phyloP scores from a whole-genome alignment of 2,797 vertebrate species.

The Rhynchonycteris naso region DNA sequence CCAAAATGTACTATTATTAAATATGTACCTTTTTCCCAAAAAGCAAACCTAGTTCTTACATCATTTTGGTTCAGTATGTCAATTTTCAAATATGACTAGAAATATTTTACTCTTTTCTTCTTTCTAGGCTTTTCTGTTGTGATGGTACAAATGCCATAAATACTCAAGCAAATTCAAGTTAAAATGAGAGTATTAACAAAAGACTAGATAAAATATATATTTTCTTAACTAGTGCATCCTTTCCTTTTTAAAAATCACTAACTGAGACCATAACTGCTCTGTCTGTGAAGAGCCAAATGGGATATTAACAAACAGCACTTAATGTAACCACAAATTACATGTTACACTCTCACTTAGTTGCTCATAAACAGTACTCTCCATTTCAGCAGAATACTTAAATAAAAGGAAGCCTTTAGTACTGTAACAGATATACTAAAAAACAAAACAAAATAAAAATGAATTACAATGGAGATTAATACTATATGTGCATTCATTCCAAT shows the following conservation, averaged over 20 bases:
- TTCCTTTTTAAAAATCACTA: conserved; percentile 57
- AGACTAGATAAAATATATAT: background rate
- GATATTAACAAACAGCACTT: conserved; percentile 67
- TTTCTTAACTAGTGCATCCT: conserved; percentile 60
- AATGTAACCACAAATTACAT: conserved; percentile 51
- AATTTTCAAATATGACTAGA: conserved; percentile 28
- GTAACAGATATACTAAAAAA: background rate
- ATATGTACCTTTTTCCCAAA: background rate
- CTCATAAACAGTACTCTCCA: background rate
- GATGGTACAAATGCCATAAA: conserved; percentile 45
- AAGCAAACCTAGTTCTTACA: background rate
- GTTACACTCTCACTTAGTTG: conserved; percentile 58
- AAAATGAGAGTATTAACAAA: conserved; percentile 27
- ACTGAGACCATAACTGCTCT: conserved; percentile 63
- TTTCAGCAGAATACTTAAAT: conserved; percentile 18
- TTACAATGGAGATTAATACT: background rate
- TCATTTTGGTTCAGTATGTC: background rate
- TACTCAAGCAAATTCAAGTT: conserved; percentile 59
- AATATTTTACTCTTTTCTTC: conserved; percentile 30
- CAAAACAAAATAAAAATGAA: background rate
- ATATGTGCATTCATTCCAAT: background rate
- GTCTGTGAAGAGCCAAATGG: conserved; percentile 65
- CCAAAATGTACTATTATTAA: conserved; percentile 38
- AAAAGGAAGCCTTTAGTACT: background rate
- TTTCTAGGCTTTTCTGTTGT: conserved; percentile 16